Evolutionary conservation across 2,797 vertebrate genomes (phyloP), one percentile per base, ranked within the genome.

Genomic region (Astyanax mexicanus): DNA sequence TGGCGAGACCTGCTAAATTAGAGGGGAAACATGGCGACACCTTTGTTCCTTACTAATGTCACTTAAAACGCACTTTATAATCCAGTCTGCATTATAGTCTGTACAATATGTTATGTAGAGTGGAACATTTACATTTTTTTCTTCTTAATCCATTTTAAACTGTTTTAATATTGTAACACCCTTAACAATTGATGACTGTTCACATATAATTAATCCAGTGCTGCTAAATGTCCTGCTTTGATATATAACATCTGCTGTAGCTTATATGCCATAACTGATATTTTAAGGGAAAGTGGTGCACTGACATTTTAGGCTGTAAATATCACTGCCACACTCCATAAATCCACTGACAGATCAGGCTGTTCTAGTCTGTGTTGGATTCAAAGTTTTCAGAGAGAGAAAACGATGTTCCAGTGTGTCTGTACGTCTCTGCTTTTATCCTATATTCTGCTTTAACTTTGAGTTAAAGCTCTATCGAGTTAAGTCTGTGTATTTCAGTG

Each of bases 271-370:
- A 12, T 6, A 25, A 13, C 52, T 12, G 52, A 55, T 23, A 52
- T 52, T 4, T 55, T 21, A 23, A 52, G 11, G 7, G 3, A 23
- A 19, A 23, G 11, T 38, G 6, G 29, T 54, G 49, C 47, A 54
- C 49, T 38, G 66, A 38, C 47, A 68, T 68, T 68, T 68, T 51
- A 68, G n/a, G 21, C 44, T 47, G 6, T 19, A 45, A 71, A 71
- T 58, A 58, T 58, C 25, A 71, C 54, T 0, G 38, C 35, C 29
- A 35, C n/a, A 11, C 38, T 27, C 8, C 68, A 57, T 40, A n/a
- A 21, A 29, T 13, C 12, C 7, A 37, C 13, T 72, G 29, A 72
- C 19, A 9, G 6, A 23, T 60, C 37, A 35, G 29, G 21, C 37
- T 23, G 6, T 23, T 15, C 45, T 69, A 37, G 21, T 19, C 19